These are phyloP conservation scores for Rhinichthys klamathensis DNA, from an alignment of 2,113 vertebrate species.

Conservation along the genomic window DNA sequence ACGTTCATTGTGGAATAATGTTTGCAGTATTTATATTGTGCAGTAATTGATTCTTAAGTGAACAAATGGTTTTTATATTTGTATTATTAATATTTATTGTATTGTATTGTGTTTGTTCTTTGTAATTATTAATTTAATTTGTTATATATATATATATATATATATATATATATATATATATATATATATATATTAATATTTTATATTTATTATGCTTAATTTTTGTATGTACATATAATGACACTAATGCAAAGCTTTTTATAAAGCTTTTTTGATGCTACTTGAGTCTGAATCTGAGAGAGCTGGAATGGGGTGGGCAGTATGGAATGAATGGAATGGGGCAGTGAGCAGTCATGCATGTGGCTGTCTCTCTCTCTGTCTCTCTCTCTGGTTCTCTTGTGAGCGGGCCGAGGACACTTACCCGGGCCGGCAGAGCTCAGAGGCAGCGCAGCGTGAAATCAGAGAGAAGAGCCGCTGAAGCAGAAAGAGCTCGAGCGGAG, in stretches of 20 bases:
- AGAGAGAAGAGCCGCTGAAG: conserved; percentile 79
- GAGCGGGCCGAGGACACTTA: conserved; percentile 61
- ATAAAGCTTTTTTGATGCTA: neutral
- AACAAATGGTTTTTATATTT: neutral
- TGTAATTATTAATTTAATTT: neutral
- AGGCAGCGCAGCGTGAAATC: conserved; percentile 81
- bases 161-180: neutral
- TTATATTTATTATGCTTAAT: neutral
- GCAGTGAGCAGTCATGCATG: conserved; percentile 78
- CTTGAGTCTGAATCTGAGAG: conserved; percentile 26
- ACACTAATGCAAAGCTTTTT: neutral
- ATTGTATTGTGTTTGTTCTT: no score
- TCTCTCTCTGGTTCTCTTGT: conserved; percentile 46
- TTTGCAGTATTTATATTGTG: neutral
- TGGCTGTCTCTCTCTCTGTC: conserved; percentile 48
- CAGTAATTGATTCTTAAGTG: neutral
- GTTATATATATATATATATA: no score
- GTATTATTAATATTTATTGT: no score
- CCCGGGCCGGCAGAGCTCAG: conserved; percentile 70
- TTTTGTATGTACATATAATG: neutral
- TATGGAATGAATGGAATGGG: conserved; percentile 81
- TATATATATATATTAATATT: neutral
- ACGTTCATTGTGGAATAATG: neutral
- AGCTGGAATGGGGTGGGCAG: conserved; percentile 49
- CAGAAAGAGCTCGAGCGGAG: conserved; percentile 79